Conservation (phyloP, 1,140 invertebrate genomes). For the Diprion similis region DNA sequence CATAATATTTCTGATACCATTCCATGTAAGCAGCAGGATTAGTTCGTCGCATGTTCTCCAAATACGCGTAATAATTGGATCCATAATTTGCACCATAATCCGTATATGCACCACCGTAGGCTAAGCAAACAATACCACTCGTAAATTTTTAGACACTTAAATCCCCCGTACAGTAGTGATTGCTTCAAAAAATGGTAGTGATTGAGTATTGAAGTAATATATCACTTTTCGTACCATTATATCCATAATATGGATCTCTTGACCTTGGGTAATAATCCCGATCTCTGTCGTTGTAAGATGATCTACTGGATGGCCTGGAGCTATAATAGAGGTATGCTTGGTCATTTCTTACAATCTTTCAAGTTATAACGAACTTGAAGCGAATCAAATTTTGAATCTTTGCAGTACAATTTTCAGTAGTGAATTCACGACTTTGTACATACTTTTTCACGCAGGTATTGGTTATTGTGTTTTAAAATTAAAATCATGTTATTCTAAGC, state of each 20-base stretch:
- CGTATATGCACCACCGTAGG: slow-evolving; percentile 59
- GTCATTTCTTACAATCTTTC: slow-evolving; percentile 12
- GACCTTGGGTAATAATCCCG: slow-evolving; percentile 55
- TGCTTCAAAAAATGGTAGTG: slow-evolving; percentile 11
- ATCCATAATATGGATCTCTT: slow-evolving; percentile 58
- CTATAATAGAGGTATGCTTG: slow-evolving; percentile 34
- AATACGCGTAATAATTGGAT: slow-evolving; percentile 68
- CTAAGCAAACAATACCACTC: slow-evolving; percentile 41
- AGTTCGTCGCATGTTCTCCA: slow-evolving; percentile 76
- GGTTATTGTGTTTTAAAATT: no score
- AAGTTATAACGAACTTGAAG: slow-evolving; percentile 12
- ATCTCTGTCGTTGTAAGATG: slow-evolving; percentile 62
- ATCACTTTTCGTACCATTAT: slow-evolving; percentile 42
- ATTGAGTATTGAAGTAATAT: slow-evolving; percentile 6
- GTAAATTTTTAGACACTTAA: slow-evolving; percentile 8
- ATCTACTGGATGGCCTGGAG: slow-evolving; percentile 63
- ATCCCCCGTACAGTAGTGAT: no score
- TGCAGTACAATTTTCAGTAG: no score
- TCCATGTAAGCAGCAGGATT: slow-evolving; percentile 80
- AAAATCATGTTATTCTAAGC: no score
- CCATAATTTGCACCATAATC: slow-evolving; percentile 65
- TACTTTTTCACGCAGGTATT: no score
- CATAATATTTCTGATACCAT: slow-evolving; percentile 77
- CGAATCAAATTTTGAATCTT: not conserved
- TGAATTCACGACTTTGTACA: no score